Conservation (phyloP, 2,113 vertebrate genomes). For the Macaca nemestrina region DNA sequence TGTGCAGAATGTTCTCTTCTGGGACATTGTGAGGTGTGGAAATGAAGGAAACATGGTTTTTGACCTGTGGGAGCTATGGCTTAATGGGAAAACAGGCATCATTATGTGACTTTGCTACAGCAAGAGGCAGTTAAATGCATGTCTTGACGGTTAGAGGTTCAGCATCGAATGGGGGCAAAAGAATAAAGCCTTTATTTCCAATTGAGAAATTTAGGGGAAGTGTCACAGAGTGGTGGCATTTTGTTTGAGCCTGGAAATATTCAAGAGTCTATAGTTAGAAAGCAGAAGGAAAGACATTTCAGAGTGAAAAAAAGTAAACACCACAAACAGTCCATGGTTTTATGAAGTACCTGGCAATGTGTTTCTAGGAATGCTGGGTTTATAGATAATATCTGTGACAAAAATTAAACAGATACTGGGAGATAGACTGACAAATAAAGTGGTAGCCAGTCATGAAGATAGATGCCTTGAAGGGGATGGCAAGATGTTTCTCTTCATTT, state of each 20-base stretch:
- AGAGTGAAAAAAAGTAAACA: too few species aligned
- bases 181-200: neutral
- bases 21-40: neutral
- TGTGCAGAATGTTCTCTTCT: too few species aligned
- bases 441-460: accelerated
- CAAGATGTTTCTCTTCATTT: neutral
- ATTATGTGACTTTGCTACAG: neutral
- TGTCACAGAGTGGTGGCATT: neutral
- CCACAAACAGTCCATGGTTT: accelerated
- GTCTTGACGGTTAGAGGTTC: neutral
- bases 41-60: too few species aligned
- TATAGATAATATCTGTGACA: neutral
- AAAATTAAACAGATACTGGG: accelerated
- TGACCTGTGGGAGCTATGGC: neutral
- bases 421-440: accelerated
- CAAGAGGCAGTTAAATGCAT: accelerated
- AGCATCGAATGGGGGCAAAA: accelerated
- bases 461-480: too few species aligned
- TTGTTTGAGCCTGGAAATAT: neutral
- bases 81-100: too few species aligned
- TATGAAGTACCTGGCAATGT: accelerated
- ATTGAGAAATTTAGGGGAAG: neutral
- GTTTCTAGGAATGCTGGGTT: neutral
- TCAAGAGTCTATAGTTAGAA: neutral
- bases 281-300: neutral